A percentile compares a stretch with the other conserved stretches of the same genome.
Conservation (phyloP, 2,113 vertebrate genomes). For the Nematolebias whitei region DNA sequence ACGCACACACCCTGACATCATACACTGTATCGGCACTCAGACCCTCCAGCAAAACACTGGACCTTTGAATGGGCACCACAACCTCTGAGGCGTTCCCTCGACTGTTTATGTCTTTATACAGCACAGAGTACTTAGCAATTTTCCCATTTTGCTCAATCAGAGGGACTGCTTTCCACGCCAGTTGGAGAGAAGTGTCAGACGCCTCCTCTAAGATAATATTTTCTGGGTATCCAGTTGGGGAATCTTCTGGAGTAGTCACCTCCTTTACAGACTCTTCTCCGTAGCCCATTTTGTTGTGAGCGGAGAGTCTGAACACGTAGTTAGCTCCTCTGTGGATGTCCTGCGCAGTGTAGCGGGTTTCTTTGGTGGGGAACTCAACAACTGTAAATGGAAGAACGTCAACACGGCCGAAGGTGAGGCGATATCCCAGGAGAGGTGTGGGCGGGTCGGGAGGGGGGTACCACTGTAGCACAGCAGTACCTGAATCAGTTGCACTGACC, state of each 20-base stretch:
- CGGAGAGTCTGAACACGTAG: constrained; percentile 90
- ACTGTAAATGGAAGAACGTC: constrained; percentile 85
- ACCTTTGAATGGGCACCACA: constrained; percentile 83
- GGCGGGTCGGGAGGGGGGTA: constrained; percentile 87
- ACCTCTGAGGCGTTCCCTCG: constrained; percentile 88
- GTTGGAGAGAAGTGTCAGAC: constrained; percentile 82
- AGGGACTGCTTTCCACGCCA: constrained; percentile 88
- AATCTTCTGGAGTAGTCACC: constrained; percentile 87
- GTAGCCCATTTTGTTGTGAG: constrained; percentile 93
- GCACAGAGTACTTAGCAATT: constrained; percentile 88
- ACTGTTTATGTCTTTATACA: constrained; percentile 93
- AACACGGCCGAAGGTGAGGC: constrained; percentile 89
- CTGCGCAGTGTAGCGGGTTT: constrained; percentile 88
- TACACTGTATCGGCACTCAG: constrained; percentile 95
- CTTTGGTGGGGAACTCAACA: constrained; percentile 88
- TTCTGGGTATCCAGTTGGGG: constrained; percentile 88
- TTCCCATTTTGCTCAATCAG: constrained; percentile 89
- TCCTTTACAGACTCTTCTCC: constrained; percentile 92
- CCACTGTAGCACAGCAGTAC: constrained; percentile 91
- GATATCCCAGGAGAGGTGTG: constrained; percentile 90
- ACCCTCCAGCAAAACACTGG: constrained; percentile 86
- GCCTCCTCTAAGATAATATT: constrained; percentile 84
- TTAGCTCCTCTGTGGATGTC: constrained; percentile 91
- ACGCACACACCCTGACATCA: constrained; percentile 95
- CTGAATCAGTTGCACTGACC: constrained; percentile 87